Evolutionary conservation across 2,113 vertebrate genomes (phyloP), one percentile per base, ranked within the genome.

Genomic region (Clupea harengus): DNA sequence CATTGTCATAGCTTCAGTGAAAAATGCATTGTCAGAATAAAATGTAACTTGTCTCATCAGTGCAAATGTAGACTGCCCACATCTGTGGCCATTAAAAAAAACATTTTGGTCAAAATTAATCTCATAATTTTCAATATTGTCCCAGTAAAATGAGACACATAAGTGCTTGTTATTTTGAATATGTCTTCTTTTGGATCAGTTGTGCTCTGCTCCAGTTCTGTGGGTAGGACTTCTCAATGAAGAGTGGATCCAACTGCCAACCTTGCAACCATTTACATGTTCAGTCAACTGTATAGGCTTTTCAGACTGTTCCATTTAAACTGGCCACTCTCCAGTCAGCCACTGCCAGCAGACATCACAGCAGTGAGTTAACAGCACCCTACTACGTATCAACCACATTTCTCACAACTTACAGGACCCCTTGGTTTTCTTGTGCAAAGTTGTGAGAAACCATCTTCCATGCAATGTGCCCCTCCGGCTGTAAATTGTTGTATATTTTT

Each of bases 371-470:
- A 72, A 28, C 28, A 28, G 11, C 25, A 72, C 64, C 25, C 28
- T 28, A 72, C 64, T 28, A 28, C 9, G 2, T 72, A 25, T 32
- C 64, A 32, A 13, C 22, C 64, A 72, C 52, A 17, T 72, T 32
- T 72, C 64, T 72, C 64, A 72, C 64, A 72, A 72, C 64, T 28
- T 44, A 81, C 11, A 60, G 64, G 88, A 86, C 89, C 82, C 4
- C 64, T 82, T 67, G 57, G 5, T 87, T 91, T 87, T 94, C 91
- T 95, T 96, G 96, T 97, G 95, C 95, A 97, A 97, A 96, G 91
- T 85, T 82, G 93, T 93, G 86, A 93, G 94, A 85, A 85, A 90
- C 87, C 84, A 87, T 87, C 85, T 91, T 83, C 85, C 84, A 93
- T 95, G 90, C 85, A 90, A 92, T 82, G 94, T 94, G 93, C 93